A percentile compares a stretch with the other conserved stretches of the same genome.
These are phyloP conservation scores for Luidia sarsii DNA, from an alignment of 53 echinoderm and acorn worm species.

Conservation along the genomic window DNA sequence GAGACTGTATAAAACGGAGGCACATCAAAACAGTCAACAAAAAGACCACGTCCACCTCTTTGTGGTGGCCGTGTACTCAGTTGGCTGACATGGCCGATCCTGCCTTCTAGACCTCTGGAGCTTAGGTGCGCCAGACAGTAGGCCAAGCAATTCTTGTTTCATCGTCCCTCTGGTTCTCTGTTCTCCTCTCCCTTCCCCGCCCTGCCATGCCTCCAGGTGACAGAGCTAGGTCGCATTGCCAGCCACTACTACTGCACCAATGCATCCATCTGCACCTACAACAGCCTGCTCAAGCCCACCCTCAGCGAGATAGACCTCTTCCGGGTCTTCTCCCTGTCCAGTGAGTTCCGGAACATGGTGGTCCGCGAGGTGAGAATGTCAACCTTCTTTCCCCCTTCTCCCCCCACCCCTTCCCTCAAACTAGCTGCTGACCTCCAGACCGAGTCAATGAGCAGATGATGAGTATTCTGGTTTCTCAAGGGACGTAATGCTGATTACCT, in stretches of 20 bases:
- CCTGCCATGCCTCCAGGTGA: slow-evolving; percentile 66
- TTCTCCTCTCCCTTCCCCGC: too few relatives aligned
- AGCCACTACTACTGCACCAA: slow-evolving; percentile 99
- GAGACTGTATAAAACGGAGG: slow-evolving; percentile 30
- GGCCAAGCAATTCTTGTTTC: too few relatives aligned
- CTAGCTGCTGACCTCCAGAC: too few relatives aligned
- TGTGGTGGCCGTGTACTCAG: slow-evolving; percentile 45
- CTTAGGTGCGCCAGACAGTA: too few relatives aligned
- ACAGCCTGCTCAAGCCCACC: slow-evolving; percentile 93
- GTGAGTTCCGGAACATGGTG: slow-evolving; percentile 90
- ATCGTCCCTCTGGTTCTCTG: too few relatives aligned
- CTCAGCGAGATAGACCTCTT: slow-evolving; percentile 98
- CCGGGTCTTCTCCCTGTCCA: slow-evolving; percentile 93
- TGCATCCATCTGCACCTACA: slow-evolving; percentile 97
- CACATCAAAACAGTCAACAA: slow-evolving; percentile 20
- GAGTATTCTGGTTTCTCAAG: too few relatives aligned
- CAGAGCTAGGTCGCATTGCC: slow-evolving; percentile 97
- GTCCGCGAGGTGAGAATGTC: slow-evolving; percentile 85
- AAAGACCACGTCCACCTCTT: slow-evolving; percentile 39
- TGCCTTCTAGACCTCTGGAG: too few relatives aligned
- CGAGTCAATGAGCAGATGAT: too few relatives aligned
- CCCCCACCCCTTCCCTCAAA: background rate
- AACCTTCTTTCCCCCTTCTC: background rate
- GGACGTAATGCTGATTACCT: too few relatives aligned
- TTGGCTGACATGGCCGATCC: background rate